phyloP scores from a whole-genome alignment of 1,140 invertebrate species.

The Condylostylus longicornis region DNA sequence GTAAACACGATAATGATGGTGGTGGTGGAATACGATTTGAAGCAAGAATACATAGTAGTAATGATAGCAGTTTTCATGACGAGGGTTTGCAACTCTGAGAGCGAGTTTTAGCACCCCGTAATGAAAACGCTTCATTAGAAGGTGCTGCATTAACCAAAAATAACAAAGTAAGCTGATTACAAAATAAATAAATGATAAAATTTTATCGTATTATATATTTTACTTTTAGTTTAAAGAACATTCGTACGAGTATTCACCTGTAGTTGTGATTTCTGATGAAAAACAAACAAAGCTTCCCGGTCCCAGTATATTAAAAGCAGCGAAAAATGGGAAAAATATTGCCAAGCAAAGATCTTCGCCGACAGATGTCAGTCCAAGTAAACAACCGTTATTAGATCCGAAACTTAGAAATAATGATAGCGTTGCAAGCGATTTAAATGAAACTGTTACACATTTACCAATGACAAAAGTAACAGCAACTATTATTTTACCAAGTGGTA shows the following conservation, averaged over 20 bases:
- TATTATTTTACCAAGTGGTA: too few species aligned
- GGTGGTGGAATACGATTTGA: slow-evolving; percentile 8
- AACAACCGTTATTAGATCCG: slow-evolving; percentile 18
- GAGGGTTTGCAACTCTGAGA: slow-evolving; percentile 26
- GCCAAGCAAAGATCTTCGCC: slow-evolving; percentile 6
- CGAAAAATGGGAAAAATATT: slow-evolving; percentile 16
- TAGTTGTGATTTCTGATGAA: too few species aligned
- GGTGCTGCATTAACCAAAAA: background rate
- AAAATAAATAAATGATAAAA: slow-evolving; percentile 7
- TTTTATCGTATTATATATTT: too few species aligned
- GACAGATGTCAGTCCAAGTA: slow-evolving; percentile 17
- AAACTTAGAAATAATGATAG: slow-evolving; percentile 10
- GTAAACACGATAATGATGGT: slow-evolving; percentile 2
- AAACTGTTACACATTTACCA: slow-evolving; percentile 3
- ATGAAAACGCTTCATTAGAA: slow-evolving; percentile 7
- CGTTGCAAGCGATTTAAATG: slow-evolving; percentile 8
- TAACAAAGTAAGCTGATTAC: background rate
- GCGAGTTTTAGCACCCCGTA: slow-evolving; percentile 17
- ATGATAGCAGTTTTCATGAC: slow-evolving; percentile 13
- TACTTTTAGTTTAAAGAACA: too few species aligned
- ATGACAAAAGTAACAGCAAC: too few species aligned
- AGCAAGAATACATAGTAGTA: too few species aligned
- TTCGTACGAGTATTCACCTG: too few species aligned
- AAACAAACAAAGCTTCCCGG: slow-evolving; percentile 35
- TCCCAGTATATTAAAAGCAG: slow-evolving; percentile 37